A percentile compares a stretch with the other conserved stretches of the same genome.
phyloP scores from a whole-genome alignment of 2,888 invertebrate genomes.

The Sclerodermus sp. region DNA sequence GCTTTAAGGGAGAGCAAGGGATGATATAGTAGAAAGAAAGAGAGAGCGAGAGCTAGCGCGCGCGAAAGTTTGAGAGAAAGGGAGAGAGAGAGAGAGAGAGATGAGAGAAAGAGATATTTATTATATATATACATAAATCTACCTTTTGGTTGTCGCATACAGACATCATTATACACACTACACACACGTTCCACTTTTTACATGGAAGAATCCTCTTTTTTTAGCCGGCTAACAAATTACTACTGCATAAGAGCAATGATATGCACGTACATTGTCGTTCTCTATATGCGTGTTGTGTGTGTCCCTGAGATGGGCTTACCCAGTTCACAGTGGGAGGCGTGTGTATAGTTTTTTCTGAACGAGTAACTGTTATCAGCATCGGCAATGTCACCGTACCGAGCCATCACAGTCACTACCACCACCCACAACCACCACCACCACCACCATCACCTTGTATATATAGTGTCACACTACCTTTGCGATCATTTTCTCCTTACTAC shows the following conservation, averaged over 20 bases:
- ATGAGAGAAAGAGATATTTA: constrained; percentile 7
- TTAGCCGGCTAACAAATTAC: constrained; percentile 20
- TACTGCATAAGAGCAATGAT: constrained; percentile 15
- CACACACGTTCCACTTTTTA: constrained; percentile 22
- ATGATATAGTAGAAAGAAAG: constrained; percentile 1
- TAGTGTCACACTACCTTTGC: constrained; percentile 18
- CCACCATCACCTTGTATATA: constrained; percentile 27
- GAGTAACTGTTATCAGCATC: constrained; percentile 21
- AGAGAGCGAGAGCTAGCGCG: constrained; percentile 3
- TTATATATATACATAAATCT: constrained; percentile 5
- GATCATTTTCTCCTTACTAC: constrained; percentile 9
- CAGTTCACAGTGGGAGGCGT: constrained; percentile 12
- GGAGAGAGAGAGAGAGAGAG: constrained; percentile 3
- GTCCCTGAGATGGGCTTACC: constrained; percentile 2
- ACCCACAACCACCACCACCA: no score
- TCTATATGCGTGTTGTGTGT: no score
- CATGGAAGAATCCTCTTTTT: constrained; percentile 19
- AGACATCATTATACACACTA: constrained; percentile 7
- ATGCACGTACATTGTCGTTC: constrained; percentile 1
- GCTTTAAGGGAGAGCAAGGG: constrained; percentile 1
- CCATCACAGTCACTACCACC: no score
- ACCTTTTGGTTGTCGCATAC: constrained; percentile 18
- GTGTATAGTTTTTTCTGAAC: constrained; percentile 27
- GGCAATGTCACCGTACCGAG: constrained; percentile 18
- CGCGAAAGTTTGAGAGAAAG: constrained; percentile 1